phyloP scores from a whole-genome alignment of 2,797 vertebrate genomes.

The Todus mexicanus region DNA sequence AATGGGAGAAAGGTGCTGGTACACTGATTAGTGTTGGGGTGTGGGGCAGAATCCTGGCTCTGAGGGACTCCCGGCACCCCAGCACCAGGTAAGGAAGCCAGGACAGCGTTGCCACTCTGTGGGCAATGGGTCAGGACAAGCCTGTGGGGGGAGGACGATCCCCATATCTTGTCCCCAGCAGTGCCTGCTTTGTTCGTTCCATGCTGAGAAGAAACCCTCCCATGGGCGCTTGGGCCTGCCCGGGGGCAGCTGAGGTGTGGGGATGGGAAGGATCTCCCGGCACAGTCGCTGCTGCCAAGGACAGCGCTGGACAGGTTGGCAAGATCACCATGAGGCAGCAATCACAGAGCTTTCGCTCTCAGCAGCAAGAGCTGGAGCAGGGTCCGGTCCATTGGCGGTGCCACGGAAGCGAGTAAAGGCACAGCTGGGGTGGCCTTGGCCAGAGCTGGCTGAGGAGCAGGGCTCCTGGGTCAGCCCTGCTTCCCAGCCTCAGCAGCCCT shows the following conservation, averaged over 20 bases:
- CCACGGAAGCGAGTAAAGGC: neutral
- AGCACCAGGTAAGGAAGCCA: neutral
- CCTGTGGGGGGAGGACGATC: neutral
- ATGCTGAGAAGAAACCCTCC: neutral
- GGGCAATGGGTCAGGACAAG: neutral
- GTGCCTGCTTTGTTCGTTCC: neutral
- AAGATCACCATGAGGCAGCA: neutral
- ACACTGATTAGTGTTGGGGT: no score
- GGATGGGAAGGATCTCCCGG: neutral
- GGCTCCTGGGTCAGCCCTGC: neutral
- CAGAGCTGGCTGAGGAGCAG: neutral
- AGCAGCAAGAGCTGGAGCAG: neutral
- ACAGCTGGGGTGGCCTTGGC: neutral
- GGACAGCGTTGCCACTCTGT: neutral
- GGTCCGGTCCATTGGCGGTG: neutral
- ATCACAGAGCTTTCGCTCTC: neutral
- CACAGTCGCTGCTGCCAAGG: neutral
- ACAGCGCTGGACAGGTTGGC: neutral
- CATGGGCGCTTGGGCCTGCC: neutral
- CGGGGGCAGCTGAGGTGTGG: neutral
- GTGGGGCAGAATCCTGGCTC: neutral
- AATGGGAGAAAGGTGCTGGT: neutral
- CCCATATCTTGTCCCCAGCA: accelerated
- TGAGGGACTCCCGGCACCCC: neutral
- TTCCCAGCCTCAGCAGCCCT: neutral